Conservation (phyloP, 2,888 invertebrate genomes). For the Acrobeloides nanus region DNA sequence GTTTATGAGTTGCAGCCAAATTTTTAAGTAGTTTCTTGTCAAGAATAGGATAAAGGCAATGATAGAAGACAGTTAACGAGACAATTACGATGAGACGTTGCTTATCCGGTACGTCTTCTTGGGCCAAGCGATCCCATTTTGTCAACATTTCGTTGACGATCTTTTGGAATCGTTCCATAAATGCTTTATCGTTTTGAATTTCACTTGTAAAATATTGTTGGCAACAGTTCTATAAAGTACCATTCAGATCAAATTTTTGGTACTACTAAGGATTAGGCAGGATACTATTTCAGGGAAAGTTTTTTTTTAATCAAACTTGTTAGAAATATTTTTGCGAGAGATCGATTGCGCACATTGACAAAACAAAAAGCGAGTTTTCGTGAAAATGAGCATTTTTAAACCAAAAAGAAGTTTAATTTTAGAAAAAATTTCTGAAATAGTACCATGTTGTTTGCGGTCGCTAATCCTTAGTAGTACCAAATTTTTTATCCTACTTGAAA, state of each 20-base stretch:
- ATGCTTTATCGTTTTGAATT: constrained; percentile 17
- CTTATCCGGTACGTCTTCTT: constrained; percentile 34
- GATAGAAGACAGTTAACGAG: constrained; percentile 33
- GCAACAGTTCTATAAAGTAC: constrained; percentile 19
- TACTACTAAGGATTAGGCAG: no score
- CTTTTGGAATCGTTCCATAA: constrained; percentile 28
- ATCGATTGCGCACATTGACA: no score
- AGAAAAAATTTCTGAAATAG: no score
- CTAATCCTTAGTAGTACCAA: no score
- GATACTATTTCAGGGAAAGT: no score
- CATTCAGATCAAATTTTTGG: no score
- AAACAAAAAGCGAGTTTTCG: no score
- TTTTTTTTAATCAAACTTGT: no score
- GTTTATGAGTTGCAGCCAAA: constrained; percentile 18
- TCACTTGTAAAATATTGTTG: constrained; percentile 9
- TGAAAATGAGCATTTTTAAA: neutral
- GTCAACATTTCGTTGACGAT: constrained; percentile 23
- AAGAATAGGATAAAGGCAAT: constrained; percentile 25
- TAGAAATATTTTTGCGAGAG: no score
- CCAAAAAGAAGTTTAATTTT: no score
- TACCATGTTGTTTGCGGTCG: no score
- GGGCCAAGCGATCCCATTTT: constrained; percentile 35
- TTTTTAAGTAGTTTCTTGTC: constrained; percentile 24
- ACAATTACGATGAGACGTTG: constrained; percentile 24
- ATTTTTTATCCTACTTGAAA: constrained; percentile 24